Percentiles rank a stretch among this genome's conserved stretches.
Evolutionary conservation across 2,797 vertebrate species (phyloP).

Genomic region (Bovichtus variegatus): DNA sequence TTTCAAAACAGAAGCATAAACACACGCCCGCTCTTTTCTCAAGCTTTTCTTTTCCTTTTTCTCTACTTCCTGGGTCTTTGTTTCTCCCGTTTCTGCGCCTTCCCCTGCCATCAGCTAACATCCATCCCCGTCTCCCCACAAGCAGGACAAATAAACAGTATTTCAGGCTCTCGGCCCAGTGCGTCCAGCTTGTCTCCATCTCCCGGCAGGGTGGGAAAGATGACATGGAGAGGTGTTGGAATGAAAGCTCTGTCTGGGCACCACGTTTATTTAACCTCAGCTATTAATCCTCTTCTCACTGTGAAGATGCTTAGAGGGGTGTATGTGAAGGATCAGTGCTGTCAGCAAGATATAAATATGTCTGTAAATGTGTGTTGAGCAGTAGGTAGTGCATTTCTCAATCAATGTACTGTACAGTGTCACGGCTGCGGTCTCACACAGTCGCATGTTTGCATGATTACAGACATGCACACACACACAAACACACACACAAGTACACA

Average conservation of each 20-base stretch:
- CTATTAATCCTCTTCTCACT: constrained; percentile 71
- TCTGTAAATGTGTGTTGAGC: constrained; percentile 1
- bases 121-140: constrained; percentile 29
- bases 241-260: constrained; percentile 67
- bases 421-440: constrained; percentile 1
- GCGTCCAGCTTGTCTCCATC: constrained; percentile 76
- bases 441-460: background rate
- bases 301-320: constrained; percentile 33
- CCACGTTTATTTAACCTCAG: constrained; percentile 67
- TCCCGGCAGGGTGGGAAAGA: constrained; percentile 60
- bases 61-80: background rate
- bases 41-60: constrained; percentile 16
- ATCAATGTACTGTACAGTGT: constrained; percentile 1
- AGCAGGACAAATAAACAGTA: constrained; percentile 80
- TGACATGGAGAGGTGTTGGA: constrained; percentile 72
- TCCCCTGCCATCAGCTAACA: constrained; percentile 41
- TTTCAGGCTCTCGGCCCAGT: constrained; percentile 42
- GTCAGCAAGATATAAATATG: constrained; percentile 2
- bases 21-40: constrained; percentile 16
- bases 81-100: constrained; percentile 26
- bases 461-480: background rate
- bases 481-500: constrained; percentile 1
- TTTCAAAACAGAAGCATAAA: constrained; percentile 43
- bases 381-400: constrained; percentile 1
- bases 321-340: constrained; percentile 38